phyloP scores from a whole-genome alignment of 2,113 vertebrate species.

The Panthera tigris region DNA sequence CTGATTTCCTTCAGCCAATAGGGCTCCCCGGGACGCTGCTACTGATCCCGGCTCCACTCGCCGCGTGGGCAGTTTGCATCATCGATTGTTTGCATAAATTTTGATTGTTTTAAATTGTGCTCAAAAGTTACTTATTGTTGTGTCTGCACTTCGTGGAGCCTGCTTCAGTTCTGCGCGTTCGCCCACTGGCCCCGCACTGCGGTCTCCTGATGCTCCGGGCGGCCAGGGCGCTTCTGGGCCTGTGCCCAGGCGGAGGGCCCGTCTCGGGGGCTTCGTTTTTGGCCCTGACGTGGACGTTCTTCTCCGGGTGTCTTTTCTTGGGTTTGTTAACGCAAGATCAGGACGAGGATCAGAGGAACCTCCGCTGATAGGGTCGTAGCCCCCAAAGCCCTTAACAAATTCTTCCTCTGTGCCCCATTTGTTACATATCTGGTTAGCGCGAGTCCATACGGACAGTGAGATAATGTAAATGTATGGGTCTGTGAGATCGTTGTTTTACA shows the following conservation, averaged over 20 bases:
- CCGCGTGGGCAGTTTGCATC: neutral
- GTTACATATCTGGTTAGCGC: neutral
- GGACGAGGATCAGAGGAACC: neutral
- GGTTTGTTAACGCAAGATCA: neutral
- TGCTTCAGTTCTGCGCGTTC: neutral
- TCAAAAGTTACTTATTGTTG: neutral
- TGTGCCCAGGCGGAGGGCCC: too few relatives aligned
- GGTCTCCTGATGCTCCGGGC: neutral
- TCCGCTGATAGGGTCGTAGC: neutral
- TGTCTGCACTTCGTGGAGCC: neutral
- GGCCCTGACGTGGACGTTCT: neutral
- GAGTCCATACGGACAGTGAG: neutral
- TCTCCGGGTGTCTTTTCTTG: neutral
- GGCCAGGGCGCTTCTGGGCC: too few relatives aligned
- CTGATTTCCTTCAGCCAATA: neutral
- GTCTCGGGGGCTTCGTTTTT: neutral
- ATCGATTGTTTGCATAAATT: neutral
- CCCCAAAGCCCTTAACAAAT: neutral
- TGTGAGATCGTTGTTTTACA: rapidly evolving
- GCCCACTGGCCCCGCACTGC: neutral
- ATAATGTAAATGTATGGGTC: neutral
- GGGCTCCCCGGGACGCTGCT: neutral
- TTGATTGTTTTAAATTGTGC: neutral
- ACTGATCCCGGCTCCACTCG: too few relatives aligned
- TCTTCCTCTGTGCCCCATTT: neutral